A percentile compares a stretch with the other conserved stretches of the same genome.
Conservation (phyloP, 2,797 vertebrate species). For the Eulemur albifrons region DNA sequence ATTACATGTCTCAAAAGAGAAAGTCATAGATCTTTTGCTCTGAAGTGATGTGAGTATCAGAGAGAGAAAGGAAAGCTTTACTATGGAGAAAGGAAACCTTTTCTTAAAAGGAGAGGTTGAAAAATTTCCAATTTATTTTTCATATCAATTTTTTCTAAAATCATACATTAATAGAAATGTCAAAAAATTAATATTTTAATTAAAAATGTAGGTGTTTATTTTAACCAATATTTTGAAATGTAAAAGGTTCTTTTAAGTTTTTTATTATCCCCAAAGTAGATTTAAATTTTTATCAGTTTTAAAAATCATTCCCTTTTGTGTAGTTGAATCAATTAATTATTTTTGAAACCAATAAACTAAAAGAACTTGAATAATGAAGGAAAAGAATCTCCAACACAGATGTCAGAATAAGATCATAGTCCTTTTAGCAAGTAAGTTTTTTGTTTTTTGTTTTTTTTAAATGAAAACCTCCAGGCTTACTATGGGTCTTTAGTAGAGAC, state of each 20-base stretch:
- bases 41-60: neutral
- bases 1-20: neutral
- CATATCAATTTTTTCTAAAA: neutral
- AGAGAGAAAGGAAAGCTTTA: neutral
- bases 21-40: neutral
- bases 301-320: neutral
- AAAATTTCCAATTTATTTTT: neutral
- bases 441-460: neutral
- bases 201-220: neutral
- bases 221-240: neutral
- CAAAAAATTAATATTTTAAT: neutral
- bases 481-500: neutral
- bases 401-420: neutral
- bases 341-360: neutral
- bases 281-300: neutral
- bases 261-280: neutral
- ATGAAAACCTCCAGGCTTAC: neutral
- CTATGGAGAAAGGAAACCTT: neutral
- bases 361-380: neutral
- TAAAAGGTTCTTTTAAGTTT: neutral
- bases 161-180: neutral
- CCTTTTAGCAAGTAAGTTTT: neutral
- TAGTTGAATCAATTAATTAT: neutral
- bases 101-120: neutral
- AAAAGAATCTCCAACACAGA: neutral